Percentiles rank a stretch among this genome's conserved stretches.
Evolutionary conservation across 2,888 invertebrate genomes (phyloP).

Genomic region (Mongoloraphidia duomilia): DNA sequence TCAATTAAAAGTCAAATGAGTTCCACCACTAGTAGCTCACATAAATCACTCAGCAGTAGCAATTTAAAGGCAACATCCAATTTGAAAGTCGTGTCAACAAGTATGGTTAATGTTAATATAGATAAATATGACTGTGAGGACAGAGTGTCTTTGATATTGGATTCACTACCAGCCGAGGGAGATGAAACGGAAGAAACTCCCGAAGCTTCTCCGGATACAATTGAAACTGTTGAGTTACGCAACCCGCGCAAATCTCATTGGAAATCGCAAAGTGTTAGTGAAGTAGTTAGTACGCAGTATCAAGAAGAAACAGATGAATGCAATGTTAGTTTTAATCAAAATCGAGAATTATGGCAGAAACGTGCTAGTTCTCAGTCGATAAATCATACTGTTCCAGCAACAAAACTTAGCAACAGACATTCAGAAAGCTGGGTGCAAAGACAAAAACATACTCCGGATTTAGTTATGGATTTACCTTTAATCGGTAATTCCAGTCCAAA

Average conservation of each 20-base stretch:
- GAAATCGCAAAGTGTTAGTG: constrained; percentile 36
- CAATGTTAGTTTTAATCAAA: constrained; percentile 33
- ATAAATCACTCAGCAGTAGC: no score
- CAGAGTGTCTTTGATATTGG: constrained; percentile 18
- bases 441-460: constrained; percentile 56
- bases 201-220: background rate
- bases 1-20: no score
- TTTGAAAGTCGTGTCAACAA: background rate
- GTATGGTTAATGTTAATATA: background rate
- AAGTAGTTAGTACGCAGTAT: constrained; percentile 16
- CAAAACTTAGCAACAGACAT: constrained; percentile 22
- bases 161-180: constrained; percentile 12
- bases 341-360: constrained; percentile 46
- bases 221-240: constrained; percentile 9
- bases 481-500: constrained; percentile 28
- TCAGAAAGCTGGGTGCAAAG: constrained; percentile 26
- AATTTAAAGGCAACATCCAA: no score
- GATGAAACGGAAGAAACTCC: constrained; percentile 2
- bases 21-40: no score
- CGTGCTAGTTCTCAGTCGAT: constrained; percentile 39
- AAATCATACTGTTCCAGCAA: constrained; percentile 20
- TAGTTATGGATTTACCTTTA: constrained; percentile 71
- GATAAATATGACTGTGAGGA: constrained; percentile 4
- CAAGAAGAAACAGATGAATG: constrained; percentile 24
- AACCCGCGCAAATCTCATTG: constrained; percentile 20